These are phyloP conservation scores for Lithophane semibrunnea DNA, from an alignment of 2,888 invertebrate genomes.

Conservation along the genomic window DNA sequence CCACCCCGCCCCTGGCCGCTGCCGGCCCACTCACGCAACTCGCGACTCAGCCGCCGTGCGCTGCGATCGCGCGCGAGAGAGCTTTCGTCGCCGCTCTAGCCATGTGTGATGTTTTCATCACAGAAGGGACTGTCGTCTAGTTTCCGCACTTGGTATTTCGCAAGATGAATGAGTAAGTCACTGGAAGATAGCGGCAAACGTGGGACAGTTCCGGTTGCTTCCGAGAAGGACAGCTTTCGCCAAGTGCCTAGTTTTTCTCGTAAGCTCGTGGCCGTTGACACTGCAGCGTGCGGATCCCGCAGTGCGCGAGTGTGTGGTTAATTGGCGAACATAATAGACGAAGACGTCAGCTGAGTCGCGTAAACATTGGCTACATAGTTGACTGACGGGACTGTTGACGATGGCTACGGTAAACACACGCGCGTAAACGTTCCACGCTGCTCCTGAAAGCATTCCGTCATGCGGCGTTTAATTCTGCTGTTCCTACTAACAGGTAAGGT, in stretches of 20 bases:
- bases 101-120: slow-evolving; percentile 90
- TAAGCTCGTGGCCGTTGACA: slow-evolving; percentile 89
- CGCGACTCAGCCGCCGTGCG: slow-evolving; percentile 89
- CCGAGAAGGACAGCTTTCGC: slow-evolving; percentile 82
- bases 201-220: slow-evolving; percentile 67
- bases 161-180: slow-evolving; percentile 81
- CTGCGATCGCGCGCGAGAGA: slow-evolving; percentile 86
- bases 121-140: slow-evolving; percentile 81
- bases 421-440: slow-evolving; percentile 74
- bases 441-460: slow-evolving; percentile 76
- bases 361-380: slow-evolving; percentile 83
- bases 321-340: slow-evolving; percentile 85
- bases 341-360: slow-evolving; percentile 88
- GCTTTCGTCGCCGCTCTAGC: slow-evolving; percentile 79
- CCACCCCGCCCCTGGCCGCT: slow-evolving; percentile 75
- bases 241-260: slow-evolving; percentile 86
- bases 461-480: slow-evolving; percentile 85
- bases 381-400: slow-evolving; percentile 78
- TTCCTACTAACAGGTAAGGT: slow-evolving; percentile 85
- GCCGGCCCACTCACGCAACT: slow-evolving; percentile 87
- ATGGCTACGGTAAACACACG: slow-evolving; percentile 79
- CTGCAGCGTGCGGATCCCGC: slow-evolving; percentile 89
- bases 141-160: slow-evolving; percentile 71
- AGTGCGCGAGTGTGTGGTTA: slow-evolving; percentile 90
- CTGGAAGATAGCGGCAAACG: slow-evolving; percentile 66